Evolutionary conservation across 2,888 invertebrate species (phyloP).

Genomic region (Sisyra nigra): DNA sequence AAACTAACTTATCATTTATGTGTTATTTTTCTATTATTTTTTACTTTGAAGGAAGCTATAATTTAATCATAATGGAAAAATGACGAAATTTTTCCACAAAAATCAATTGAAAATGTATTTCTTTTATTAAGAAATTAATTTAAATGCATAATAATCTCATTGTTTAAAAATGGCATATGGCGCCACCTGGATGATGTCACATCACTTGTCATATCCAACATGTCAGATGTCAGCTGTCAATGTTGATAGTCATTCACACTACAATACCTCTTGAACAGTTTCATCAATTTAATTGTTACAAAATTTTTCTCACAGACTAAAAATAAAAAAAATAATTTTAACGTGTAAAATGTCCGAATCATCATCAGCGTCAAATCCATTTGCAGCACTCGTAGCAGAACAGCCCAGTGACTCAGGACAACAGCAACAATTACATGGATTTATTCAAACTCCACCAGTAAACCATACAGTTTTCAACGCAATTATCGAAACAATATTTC

Average conservation of each 20-base stretch:
- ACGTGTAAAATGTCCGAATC: background rate
- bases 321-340: background rate
- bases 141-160: no score
- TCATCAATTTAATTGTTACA: background rate
- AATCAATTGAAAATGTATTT: no score
- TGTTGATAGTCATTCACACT: background rate
- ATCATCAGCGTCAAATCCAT: conserved; percentile 20
- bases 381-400: conserved; percentile 24
- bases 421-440: conserved; percentile 10
- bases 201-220: no score
- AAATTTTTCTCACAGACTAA: background rate
- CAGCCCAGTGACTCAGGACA: conserved; percentile 17
- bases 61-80: no score
- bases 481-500: conserved; percentile 54
- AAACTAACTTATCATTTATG: no score
- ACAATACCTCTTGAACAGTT: background rate
- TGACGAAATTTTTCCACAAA: no score
- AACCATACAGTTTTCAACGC: conserved; percentile 27
- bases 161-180: no score
- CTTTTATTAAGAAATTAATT: no score
- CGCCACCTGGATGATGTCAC: no score
- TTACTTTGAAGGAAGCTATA: no score
- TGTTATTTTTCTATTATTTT: no score
- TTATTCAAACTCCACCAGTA: background rate
- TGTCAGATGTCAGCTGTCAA: background rate